Percentiles rank a stretch among this genome's conserved stretches.
Evolutionary conservation across 23 tunicate genomes (phyloP).

Genomic region (Pegea sp.): DNA sequence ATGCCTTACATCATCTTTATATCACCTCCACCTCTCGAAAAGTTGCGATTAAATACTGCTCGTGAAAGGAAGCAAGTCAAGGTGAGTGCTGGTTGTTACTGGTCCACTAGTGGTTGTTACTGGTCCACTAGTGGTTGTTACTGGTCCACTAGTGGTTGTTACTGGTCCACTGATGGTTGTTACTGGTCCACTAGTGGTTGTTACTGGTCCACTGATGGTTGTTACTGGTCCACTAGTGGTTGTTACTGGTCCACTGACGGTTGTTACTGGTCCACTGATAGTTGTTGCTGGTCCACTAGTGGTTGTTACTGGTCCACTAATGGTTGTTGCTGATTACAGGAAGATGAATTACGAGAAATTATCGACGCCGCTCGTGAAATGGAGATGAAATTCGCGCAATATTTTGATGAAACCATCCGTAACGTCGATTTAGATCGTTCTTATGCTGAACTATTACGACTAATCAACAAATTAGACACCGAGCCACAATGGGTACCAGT

Average conservation of each 20-base stretch:
- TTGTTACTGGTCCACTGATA: too few species aligned
- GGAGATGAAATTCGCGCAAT: slow-evolving; percentile 69
- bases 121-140: too few species aligned
- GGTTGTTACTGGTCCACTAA: too few species aligned
- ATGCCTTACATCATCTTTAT: slow-evolving; percentile 87
- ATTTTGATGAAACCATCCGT: slow-evolving; percentile 80
- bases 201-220: too few species aligned
- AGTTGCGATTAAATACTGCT: slow-evolving; percentile 45
- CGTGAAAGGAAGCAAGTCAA: slow-evolving; percentile 77
- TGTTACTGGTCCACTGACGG: too few species aligned
- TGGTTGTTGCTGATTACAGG: too few species aligned
- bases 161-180: too few species aligned
- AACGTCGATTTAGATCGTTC: slow-evolving; percentile 74
- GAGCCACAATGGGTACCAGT: slow-evolving; percentile 99
- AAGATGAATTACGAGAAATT: slow-evolving; percentile 65
- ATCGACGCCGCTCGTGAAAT: slow-evolving; percentile 82
- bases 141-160: too few species aligned
- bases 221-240: too few species aligned
- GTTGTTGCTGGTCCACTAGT: too few species aligned
- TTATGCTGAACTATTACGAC: slow-evolving; percentile 81
- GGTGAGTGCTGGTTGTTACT: slow-evolving; percentile 3
- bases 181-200: too few species aligned
- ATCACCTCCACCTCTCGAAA: slow-evolving; percentile 79
- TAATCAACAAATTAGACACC: slow-evolving; percentile 82
- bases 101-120: not conserved